Percentiles rank a stretch among this genome's conserved stretches.
Conservation (phyloP, 2,797 vertebrate genomes). For the Poecilia velifera region DNA sequence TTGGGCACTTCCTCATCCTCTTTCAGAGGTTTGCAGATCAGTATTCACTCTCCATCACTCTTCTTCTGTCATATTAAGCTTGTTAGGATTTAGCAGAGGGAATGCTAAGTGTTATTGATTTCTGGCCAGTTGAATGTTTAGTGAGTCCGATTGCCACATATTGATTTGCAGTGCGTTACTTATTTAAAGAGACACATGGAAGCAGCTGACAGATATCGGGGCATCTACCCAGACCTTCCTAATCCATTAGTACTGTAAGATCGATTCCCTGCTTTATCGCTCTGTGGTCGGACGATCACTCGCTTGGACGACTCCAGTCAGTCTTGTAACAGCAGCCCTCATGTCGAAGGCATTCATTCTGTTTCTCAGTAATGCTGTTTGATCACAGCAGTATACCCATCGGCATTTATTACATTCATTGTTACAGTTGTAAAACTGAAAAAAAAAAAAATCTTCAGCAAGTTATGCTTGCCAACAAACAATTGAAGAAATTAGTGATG, state of each 20-base stretch:
- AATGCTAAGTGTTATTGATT: conserved; percentile 74
- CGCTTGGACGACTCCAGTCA: conserved; percentile 33
- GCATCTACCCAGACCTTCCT: conserved; percentile 49
- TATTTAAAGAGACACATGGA: conserved; percentile 60
- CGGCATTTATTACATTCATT: background rate
- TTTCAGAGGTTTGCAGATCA: conserved; percentile 13
- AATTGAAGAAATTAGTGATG: background rate
- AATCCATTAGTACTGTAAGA: conserved; percentile 71
- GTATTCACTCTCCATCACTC: conserved; percentile 50
- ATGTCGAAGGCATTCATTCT: conserved; percentile 24
- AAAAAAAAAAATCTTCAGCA: background rate
- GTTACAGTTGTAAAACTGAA: background rate
- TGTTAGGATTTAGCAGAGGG: conserved; percentile 41
- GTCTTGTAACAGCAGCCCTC: conserved; percentile 32
- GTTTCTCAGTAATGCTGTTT: conserved; percentile 3
- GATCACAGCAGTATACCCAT: background rate
- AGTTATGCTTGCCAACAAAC: background rate
- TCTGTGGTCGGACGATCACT: background rate
- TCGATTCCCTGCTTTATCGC: conserved; percentile 44
- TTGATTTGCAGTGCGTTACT: conserved; percentile 52
- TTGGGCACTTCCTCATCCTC: conserved; percentile 42
- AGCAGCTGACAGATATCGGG: conserved; percentile 60
- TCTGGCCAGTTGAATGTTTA: conserved; percentile 52
- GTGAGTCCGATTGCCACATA: conserved; percentile 52
- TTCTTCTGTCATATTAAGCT: conserved; percentile 64